Evolutionary conservation across 2,113 vertebrate genomes (phyloP).

Genomic region (Macquaria ambigua): DNA sequence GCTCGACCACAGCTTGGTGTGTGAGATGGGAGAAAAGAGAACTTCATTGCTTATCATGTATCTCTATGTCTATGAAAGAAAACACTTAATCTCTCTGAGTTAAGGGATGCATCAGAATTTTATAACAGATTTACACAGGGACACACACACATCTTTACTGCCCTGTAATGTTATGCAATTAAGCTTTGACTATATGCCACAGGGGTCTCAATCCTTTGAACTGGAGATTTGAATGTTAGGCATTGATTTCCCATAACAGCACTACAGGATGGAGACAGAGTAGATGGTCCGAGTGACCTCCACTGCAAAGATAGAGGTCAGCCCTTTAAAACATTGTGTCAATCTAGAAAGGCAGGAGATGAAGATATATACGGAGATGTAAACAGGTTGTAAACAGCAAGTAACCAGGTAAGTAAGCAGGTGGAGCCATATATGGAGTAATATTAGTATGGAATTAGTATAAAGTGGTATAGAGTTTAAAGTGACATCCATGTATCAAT

Average conservation of each 20-base stretch:
- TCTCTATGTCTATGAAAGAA: neutral
- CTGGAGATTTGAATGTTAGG: neutral
- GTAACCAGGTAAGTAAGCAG: too few relatives aligned
- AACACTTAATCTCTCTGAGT: slow-evolving; percentile 3
- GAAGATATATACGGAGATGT: too few relatives aligned
- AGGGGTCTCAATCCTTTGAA: slow-evolving; percentile 27
- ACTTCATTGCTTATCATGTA: neutral
- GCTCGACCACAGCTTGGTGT: neutral
- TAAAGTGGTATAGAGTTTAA: too few relatives aligned
- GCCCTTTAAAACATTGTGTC: slow-evolving; percentile 7
- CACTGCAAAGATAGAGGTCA: slow-evolving; percentile 9
- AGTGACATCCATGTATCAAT: too few relatives aligned
- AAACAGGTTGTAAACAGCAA: too few relatives aligned
- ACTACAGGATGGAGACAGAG: neutral
- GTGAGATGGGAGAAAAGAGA: neutral
- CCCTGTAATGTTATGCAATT: slow-evolving; percentile 26
- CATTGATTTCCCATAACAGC: slow-evolving; percentile 45
- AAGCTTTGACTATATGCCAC: neutral
- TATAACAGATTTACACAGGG: neutral
- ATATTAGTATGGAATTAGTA: too few relatives aligned
- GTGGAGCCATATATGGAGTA: too few relatives aligned
- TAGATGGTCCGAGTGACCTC: slow-evolving; percentile 25
- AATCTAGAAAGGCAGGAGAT: neutral
- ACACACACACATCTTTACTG: neutral
- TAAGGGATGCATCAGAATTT: neutral